Percentiles rank a stretch among this genome's conserved stretches.
Evolutionary conservation across 2,888 invertebrate genomes (phyloP).

Genomic region (Nephrotoma flavescens): DNA sequence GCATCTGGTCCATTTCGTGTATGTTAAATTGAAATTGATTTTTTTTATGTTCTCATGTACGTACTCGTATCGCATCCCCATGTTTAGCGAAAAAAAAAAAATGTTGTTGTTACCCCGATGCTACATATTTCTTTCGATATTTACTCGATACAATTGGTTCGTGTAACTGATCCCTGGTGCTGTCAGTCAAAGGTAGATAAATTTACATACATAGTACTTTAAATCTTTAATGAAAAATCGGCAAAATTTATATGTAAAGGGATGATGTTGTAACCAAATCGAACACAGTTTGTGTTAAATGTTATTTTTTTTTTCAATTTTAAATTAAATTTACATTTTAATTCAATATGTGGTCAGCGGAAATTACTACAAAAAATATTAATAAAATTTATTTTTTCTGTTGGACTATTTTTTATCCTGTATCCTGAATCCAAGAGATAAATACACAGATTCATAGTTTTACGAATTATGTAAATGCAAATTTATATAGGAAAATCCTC

Average conservation of each 20-base stretch:
- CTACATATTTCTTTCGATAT: not conserved
- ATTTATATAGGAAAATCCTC: not conserved
- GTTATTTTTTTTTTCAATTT: not conserved
- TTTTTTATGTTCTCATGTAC: not conserved
- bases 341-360: not conserved
- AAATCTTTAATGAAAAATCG: not conserved
- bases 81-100: not conserved
- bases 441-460: not conserved
- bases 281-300: not conserved
- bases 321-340: not conserved
- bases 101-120: not conserved
- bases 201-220: not conserved
- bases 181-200: not conserved
- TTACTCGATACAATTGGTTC: not conserved
- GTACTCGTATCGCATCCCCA: not conserved
- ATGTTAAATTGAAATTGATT: not conserved
- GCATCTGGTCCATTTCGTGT: not conserved
- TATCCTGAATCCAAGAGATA: not conserved
- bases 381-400: not conserved
- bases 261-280: not conserved
- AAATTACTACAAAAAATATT: not conserved
- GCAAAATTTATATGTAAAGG: not conserved
- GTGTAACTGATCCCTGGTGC: not conserved
- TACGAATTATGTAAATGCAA: not conserved
- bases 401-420: not conserved